Conservation (phyloP, 2,888 invertebrate genomes). For the Taphrorychus bicolor region DNA sequence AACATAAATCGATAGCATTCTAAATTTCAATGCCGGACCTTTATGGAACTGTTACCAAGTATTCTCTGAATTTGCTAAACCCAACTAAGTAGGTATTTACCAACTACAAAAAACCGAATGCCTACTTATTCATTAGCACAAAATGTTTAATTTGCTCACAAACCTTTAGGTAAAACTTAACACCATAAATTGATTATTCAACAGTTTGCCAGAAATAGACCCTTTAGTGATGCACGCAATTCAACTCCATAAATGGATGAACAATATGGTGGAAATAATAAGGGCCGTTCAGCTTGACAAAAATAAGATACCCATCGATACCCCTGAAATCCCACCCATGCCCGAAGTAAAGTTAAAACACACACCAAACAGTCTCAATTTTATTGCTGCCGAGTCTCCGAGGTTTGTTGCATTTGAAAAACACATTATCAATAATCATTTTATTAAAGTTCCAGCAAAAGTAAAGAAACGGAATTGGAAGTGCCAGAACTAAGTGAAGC, state of each 20-base stretch:
- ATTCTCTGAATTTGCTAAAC: too few species aligned
- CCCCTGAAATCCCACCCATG: constrained; percentile 50
- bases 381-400: constrained; percentile 48
- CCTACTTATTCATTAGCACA: too few species aligned
- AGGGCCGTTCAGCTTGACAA: constrained; percentile 54
- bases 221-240: constrained; percentile 55
- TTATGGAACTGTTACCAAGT: too few species aligned
- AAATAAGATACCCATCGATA: constrained; percentile 52
- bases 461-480: constrained; percentile 44
- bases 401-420: constrained; percentile 45
- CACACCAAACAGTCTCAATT: constrained; percentile 51
- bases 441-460: constrained; percentile 2
- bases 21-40: too few species aligned
- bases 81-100: too few species aligned
- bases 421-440: constrained; percentile 2
- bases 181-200: neutral
- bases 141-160: too few species aligned
- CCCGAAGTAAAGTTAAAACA: constrained; percentile 49
- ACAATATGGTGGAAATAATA: constrained; percentile 54
- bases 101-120: too few species aligned
- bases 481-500: constrained; percentile 53
- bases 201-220: constrained; percentile 54
- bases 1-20: too few species aligned
- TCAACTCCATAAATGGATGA: constrained; percentile 55
- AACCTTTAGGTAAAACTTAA: too few species aligned